Base-by-base conservation (phyloP, 2,113 vertebrate species). In the Ceratotherium simum region DNA sequence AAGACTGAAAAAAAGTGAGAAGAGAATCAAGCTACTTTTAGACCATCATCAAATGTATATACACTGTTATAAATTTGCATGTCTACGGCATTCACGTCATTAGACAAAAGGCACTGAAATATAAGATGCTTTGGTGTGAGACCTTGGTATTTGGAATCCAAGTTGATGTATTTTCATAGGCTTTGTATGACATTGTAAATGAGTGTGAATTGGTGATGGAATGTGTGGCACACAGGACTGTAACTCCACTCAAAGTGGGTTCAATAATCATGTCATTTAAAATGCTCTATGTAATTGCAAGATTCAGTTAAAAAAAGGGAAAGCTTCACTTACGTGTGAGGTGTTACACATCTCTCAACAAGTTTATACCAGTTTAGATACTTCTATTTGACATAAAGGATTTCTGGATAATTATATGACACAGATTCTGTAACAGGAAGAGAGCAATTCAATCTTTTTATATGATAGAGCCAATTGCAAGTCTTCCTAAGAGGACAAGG, bases 51-150 rank as follows among this genome's bases (percentile, higher is more conserved):
- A 75, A 86, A 96, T 93, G 56, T 70, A 79, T 42, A 93, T 58
- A 83, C 54, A 72, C 29, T 64, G 60, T 27, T 65, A 69, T 16
- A 95, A 67, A 90, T 96, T 65, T 97, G 73, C 73, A 80, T 86
- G 73, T 94, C 73, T 95, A 83, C 93, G 13, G 85, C 39, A 95
- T 91, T 82, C 67, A 79, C 79, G 62, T 93, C 92, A 95, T 95
- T 83, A 92, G 93, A 95, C 67, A 78, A 58, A 94, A 96, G 86
- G 8, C 73, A 83, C 27, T 96, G 82, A 95, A 95, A 96, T 86
- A 76, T 60, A 95, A 86, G 42, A 31, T 6, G 36, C 48, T 51
- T 20, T 82, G 86, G 62, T 75, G 29, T 91, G 81, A 91, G 62
- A 56, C 69, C 60, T 91, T 85, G 31, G 56, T 78, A 78, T 95